phyloP scores from a whole-genome alignment of 2,888 invertebrate genomes.

The Leucoptera coffeella region DNA sequence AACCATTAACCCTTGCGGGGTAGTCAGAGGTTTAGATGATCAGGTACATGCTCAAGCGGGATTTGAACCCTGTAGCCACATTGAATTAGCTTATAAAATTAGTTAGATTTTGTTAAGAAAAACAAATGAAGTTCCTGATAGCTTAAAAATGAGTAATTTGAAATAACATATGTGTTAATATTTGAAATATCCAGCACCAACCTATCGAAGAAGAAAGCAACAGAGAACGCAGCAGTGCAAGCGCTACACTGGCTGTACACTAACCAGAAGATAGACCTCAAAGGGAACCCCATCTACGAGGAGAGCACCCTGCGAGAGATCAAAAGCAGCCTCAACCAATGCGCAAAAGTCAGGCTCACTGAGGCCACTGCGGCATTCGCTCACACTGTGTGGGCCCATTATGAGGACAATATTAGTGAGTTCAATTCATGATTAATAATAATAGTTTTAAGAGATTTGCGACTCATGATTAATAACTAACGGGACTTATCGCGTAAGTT shows the following conservation, averaged over 20 bases:
- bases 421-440: too few species aligned
- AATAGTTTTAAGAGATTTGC: too few species aligned
- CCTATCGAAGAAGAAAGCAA: slow-evolving; percentile 46
- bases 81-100: too few species aligned
- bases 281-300: slow-evolving; percentile 45
- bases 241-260: slow-evolving; percentile 48
- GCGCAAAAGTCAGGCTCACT: slow-evolving; percentile 19
- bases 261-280: slow-evolving; percentile 31
- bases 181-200: slow-evolving; percentile 18
- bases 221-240: slow-evolving; percentile 43
- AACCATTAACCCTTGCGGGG: too few species aligned
- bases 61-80: too few species aligned
- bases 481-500: too few species aligned
- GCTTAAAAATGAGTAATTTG: too few species aligned
- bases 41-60: too few species aligned
- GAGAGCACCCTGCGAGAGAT: slow-evolving; percentile 20
- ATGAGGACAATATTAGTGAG: slow-evolving; percentile 37
- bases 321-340: slow-evolving; percentile 16
- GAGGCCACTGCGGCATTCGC: slow-evolving; percentile 24
- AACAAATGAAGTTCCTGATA: too few species aligned
- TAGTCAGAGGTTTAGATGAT: too few species aligned
- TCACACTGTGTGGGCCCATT: slow-evolving; percentile 29
- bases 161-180: background rate
- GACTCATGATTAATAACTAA: too few species aligned
- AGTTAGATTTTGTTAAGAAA: too few species aligned